Percentiles rank a stretch among this genome's conserved stretches.
phyloP scores from a whole-genome alignment of 2,797 vertebrate genomes.

The Megaceryle alcyon region DNA sequence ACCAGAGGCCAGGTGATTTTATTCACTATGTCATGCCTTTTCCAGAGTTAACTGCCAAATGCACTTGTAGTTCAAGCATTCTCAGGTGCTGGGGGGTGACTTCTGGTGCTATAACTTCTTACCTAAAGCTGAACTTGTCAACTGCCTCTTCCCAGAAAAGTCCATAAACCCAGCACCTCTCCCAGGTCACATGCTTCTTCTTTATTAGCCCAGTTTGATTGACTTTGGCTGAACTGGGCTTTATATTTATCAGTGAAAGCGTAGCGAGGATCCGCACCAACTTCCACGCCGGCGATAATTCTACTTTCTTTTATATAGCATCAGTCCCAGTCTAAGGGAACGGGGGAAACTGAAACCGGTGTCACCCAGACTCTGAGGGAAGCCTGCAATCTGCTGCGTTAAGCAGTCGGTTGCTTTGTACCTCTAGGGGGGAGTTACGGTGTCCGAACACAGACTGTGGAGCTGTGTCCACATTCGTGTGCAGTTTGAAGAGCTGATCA shows the following conservation, averaged over 20 bases:
- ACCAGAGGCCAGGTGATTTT: slow-evolving; percentile 54
- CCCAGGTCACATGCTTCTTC: fast-evolving
- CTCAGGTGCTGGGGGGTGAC: not conserved
- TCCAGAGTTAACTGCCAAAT: slow-evolving; percentile 36
- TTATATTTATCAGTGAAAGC: not conserved
- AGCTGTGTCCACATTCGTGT: not conserved
- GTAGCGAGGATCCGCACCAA: fast-evolving
- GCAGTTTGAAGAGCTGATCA: not conserved
- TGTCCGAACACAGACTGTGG: fast-evolving
- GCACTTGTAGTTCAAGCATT: slow-evolving; percentile 8
- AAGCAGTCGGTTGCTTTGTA: not conserved
- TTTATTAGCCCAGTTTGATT: not conserved
- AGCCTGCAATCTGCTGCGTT: not conserved
- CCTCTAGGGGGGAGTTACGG: not conserved
- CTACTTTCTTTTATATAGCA: fast-evolving
- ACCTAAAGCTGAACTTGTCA: not conserved
- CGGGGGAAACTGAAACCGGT: not conserved
- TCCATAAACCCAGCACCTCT: not conserved
- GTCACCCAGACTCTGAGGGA: not conserved
- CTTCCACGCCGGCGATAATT: fast-evolving
- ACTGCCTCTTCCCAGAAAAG: not conserved
- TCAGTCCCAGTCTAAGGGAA: not conserved
- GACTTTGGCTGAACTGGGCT: not conserved
- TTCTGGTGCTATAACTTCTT: not conserved
- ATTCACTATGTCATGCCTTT: slow-evolving; percentile 37